These are phyloP conservation scores for Pseudochirops corinnae DNA, from an alignment of 2,797 vertebrate species.

Conservation along the genomic window DNA sequence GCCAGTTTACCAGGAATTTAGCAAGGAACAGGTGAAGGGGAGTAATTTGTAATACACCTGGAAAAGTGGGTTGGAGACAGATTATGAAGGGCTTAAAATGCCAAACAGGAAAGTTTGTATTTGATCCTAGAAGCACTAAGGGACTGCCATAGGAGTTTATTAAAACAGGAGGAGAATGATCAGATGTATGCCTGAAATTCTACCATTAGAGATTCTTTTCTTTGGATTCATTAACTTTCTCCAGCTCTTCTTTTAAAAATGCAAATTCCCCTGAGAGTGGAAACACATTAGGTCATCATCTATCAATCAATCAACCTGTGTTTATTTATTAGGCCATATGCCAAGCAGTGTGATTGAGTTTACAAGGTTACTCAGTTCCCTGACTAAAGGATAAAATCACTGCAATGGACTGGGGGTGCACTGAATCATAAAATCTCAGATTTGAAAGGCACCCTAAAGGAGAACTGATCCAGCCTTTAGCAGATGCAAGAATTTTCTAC, in stretches of 20 bases:
- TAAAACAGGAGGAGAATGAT: slow-evolving; percentile 11
- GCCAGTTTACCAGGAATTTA: background rate
- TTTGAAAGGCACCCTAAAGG: background rate
- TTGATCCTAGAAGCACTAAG: background rate
- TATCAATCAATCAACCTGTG: background rate
- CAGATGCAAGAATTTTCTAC: background rate
- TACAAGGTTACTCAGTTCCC: background rate
- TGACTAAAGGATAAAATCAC: background rate
- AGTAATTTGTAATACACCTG: background rate
- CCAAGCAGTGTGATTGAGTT: background rate
- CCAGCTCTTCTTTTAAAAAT: background rate
- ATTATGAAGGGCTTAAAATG: background rate
- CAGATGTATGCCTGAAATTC: background rate
- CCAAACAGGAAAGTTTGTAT: background rate
- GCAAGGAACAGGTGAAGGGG: background rate
- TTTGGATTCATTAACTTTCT: background rate
- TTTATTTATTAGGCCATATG: background rate
- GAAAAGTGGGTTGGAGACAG: background rate
- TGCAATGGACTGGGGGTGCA: background rate
- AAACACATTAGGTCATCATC: background rate
- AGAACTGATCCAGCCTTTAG: background rate
- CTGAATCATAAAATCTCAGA: background rate
- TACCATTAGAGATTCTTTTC: background rate
- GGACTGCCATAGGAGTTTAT: background rate
- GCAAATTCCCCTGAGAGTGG: background rate